Evolutionary conservation across 2,797 vertebrate genomes (phyloP), one percentile per base, ranked within the genome.

Genomic region (Momotus momota): DNA sequence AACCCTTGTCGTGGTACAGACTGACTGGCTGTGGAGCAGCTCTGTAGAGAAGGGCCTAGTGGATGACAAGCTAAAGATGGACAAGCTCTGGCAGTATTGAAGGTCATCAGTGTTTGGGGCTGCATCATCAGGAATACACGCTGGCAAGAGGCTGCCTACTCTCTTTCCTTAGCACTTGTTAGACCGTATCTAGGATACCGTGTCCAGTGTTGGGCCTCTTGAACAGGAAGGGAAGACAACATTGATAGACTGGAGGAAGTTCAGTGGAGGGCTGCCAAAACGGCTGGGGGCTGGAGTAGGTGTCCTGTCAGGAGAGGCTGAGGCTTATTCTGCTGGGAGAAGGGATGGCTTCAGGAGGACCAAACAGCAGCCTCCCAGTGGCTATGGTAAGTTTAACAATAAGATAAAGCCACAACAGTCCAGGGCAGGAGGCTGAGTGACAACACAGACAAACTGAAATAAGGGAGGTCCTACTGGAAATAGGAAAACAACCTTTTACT

Each of bases 111-210:
- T 6, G 9, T 57, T 52, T 38, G 75, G 57, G 35, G 9, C 10
- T 64, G 12, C 52, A 12, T 19, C 7, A 29, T 29, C 23, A 83
- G 22, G 54, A 33, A 35, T 4, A 29, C 3, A 3, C 0, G 0
- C 12, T 12, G 22, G 16, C 40, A 58, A 73, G 35, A 27, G 73
- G 3, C 19, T 38, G 5, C 22, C 54, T 77, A 18, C 51, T 81
- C 19, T 25, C 52, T 51, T 85, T 70, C 35, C 25, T 55, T 58
- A 65, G 40, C 43, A 16, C 14, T 21, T 55, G 20, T 31, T 48
- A 64, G 20, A 64, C 18, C 6, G 3, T 27, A 13, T 40, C n/a
- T 41, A 40, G 27, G 35, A 51, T 51, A 6, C 6, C 25, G 4
- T 12, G 25, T 33, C 27, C 31, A 20, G 11, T 80, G 81, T 62